Conservation (phyloP, 1,140 invertebrate genomes). For the Heliconius melpomene region DNA sequence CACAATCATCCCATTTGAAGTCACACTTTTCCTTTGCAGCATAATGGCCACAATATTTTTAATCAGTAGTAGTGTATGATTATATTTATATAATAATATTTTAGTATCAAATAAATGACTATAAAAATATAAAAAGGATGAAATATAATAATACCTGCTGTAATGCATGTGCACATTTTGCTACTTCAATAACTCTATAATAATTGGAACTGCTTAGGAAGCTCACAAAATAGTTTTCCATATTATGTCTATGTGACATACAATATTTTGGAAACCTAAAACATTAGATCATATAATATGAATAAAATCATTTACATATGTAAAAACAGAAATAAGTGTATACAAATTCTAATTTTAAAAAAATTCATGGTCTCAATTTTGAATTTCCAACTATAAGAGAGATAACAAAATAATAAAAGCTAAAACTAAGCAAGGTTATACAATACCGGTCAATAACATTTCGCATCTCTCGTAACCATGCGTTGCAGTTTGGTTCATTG, state of each 20-base stretch:
- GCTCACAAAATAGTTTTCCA: slow-evolving; percentile 54
- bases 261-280: slow-evolving; percentile 65
- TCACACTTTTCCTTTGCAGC: too few relatives aligned
- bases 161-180: slow-evolving; percentile 67
- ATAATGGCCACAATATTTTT: too few relatives aligned
- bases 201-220: slow-evolving; percentile 56
- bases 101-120: neutral
- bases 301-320: too few relatives aligned
- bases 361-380: too few relatives aligned
- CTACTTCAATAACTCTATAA: slow-evolving; percentile 63
- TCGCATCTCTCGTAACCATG: slow-evolving; percentile 59
- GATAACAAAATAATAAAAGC: slow-evolving; percentile 14
- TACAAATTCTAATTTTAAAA: too few relatives aligned
- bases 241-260: slow-evolving; percentile 54
- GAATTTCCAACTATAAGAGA: neutral
- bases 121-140: neutral
- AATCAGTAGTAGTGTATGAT: too few relatives aligned
- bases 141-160: slow-evolving; percentile 56
- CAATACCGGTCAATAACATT: slow-evolving; percentile 64
- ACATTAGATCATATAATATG: neutral
- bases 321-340: too few relatives aligned
- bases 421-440: slow-evolving; percentile 49
- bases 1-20: too few relatives aligned
- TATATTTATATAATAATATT: neutral
- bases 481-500: slow-evolving; percentile 45